Evolutionary conservation across 2,113 vertebrate genomes (phyloP).

Genomic region (Lota lota): DNA sequence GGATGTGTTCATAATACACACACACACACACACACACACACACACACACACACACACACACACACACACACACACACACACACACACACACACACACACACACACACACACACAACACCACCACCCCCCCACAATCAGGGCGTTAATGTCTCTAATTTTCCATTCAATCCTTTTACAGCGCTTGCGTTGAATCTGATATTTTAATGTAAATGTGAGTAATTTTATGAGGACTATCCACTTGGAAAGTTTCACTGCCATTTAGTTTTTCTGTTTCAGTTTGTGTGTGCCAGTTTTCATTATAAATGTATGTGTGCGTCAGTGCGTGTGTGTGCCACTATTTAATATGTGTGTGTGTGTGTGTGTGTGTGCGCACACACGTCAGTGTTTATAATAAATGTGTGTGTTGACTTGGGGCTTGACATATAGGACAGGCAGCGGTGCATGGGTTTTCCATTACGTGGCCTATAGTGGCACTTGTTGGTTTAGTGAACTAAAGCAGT

Average conservation of each 20-base stretch:
- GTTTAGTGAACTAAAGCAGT: too few relatives aligned
- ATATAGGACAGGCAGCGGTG: neutral
- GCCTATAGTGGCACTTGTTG: neutral
- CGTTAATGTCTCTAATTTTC: constrained; percentile 57
- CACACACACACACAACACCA: neutral
- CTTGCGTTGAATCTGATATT: constrained; percentile 32
- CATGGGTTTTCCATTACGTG: neutral
- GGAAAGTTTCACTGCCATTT: constrained; percentile 41
- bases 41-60: neutral
- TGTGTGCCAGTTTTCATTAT: neutral
- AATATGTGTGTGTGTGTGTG: neutral
- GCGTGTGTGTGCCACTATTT: neutral
- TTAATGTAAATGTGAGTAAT: constrained; percentile 35
- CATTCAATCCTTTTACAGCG: constrained; percentile 37
- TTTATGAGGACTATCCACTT: constrained; percentile 27
- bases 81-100: neutral
- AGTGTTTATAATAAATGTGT: neutral
- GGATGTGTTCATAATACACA: neutral
- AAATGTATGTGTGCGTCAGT: neutral
- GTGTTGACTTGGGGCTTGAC: neutral
- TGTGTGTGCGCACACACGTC: neutral
- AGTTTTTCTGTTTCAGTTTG: constrained; percentile 10
- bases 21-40: constrained; percentile 8
- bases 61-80: constrained; percentile 4
- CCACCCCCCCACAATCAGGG: constrained; percentile 33